phyloP scores from a whole-genome alignment of 2,888 invertebrate species.

The Heliconius cydno region DNA sequence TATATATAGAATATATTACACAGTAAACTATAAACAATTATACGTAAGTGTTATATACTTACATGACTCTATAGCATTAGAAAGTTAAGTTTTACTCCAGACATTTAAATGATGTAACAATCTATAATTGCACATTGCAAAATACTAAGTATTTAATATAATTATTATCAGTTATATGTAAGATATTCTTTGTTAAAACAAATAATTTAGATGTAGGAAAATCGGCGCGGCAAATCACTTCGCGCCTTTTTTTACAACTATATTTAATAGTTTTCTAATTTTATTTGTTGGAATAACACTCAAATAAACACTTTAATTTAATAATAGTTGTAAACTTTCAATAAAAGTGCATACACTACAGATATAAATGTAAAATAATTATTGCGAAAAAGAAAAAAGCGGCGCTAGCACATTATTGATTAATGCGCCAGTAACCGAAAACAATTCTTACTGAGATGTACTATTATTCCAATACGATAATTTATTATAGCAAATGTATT shows the following conservation, averaged over 20 bases:
- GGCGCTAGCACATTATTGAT: constrained; percentile 77
- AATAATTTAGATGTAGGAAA: constrained; percentile 55
- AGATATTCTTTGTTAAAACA: constrained; percentile 19
- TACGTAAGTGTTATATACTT: constrained; percentile 56
- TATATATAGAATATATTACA: constrained; percentile 8
- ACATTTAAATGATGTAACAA: constrained; percentile 53
- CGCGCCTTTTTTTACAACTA: constrained; percentile 74
- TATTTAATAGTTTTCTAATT: constrained; percentile 56
- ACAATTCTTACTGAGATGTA: constrained; percentile 57
- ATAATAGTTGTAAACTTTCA: constrained; percentile 19
- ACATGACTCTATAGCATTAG: constrained; percentile 71
- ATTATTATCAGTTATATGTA: constrained; percentile 1
- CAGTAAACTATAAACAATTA: constrained; percentile 41
- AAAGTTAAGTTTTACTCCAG: constrained; percentile 60
- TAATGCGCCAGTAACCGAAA: constrained; percentile 64
- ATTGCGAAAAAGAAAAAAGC: constrained; percentile 76
- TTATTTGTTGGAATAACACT: constrained; percentile 26
- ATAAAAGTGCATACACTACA: constrained; percentile 32
- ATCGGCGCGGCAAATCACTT: constrained; percentile 61
- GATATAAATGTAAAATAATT: constrained; percentile 60
- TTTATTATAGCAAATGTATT: constrained; percentile 52
- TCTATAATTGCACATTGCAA: constrained; percentile 53
- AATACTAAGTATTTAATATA: constrained; percentile 26
- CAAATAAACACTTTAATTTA: constrained; percentile 41
- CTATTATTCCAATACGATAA: constrained; percentile 53